Conservation (phyloP, 2,888 invertebrate genomes). For the Portevinia maculata region DNA sequence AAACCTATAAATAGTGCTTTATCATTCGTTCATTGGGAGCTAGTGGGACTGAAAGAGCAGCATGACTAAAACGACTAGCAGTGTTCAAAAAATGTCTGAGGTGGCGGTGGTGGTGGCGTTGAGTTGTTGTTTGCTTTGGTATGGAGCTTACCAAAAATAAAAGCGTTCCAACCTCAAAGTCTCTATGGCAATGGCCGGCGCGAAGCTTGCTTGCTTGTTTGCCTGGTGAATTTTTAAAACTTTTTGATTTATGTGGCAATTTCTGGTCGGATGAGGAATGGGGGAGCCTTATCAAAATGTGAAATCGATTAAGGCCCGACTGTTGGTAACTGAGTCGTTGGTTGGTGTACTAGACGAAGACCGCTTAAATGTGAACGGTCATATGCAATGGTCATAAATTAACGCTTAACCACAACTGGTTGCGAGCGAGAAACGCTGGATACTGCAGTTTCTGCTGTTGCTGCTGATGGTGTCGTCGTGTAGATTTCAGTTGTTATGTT, state of each 20-base stretch:
- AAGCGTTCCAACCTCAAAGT: conserved; percentile 35
- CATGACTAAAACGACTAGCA: conserved; percentile 23
- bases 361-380: conserved; percentile 31
- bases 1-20: conserved; percentile 50
- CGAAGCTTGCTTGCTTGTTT: conserved; percentile 8
- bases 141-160: conserved; percentile 34
- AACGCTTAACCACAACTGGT: conserved; percentile 60
- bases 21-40: conserved; percentile 51
- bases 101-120: conserved; percentile 19
- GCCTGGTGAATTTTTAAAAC: conserved; percentile 44
- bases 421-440: conserved; percentile 37
- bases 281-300: conserved; percentile 65
- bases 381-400: conserved; percentile 63
- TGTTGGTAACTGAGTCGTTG: conserved; percentile 2
- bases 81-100: conserved; percentile 39
- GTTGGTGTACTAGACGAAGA: conserved; percentile 10
- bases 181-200: conserved; percentile 15
- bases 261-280: conserved; percentile 37
- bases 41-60: background rate
- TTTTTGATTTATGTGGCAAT: conserved; percentile 72
- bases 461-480: conserved; percentile 3
- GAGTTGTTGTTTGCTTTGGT: conserved; percentile 60
- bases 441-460: conserved; percentile 19
- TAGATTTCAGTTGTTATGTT: background rate
- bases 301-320: conserved; percentile 71